Conservation (phyloP, 2,797 vertebrate species). For the Orestias chungarensis region DNA sequence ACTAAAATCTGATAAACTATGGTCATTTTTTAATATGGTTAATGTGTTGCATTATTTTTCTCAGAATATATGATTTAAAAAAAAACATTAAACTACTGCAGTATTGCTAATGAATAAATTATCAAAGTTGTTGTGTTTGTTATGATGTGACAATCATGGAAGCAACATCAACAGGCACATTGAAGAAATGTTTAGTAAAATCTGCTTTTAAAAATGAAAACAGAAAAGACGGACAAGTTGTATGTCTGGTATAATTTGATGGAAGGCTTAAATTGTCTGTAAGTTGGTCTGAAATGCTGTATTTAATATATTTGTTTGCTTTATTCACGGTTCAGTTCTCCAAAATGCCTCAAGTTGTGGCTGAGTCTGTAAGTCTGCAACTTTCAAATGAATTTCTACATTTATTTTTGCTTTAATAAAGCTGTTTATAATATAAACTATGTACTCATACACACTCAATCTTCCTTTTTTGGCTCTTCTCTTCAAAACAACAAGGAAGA, state of each 20-base stretch:
- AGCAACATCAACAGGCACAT: no score
- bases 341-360: accelerated
- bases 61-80: not conserved
- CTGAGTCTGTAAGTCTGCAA: conserved; percentile 26
- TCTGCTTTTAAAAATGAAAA: not conserved
- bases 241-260: not conserved
- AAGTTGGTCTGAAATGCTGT: not conserved
- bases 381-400: not conserved
- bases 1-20: not conserved
- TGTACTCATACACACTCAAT: not conserved
- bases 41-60: not conserved
- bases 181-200: not conserved
- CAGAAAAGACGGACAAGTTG: not conserved
- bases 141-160: not conserved
- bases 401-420: not conserved
- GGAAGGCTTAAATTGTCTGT: not conserved
- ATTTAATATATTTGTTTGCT: not conserved
- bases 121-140: no score
- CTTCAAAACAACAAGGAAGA: conserved; percentile 31
- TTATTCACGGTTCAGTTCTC: conserved; percentile 36
- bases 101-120: not conserved
- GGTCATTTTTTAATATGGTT: not conserved
- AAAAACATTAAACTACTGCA: not conserved
- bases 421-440: not conserved
- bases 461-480: conserved; percentile 7